Conservation (phyloP, 2,113 vertebrate species). For the Channa maculata region DNA sequence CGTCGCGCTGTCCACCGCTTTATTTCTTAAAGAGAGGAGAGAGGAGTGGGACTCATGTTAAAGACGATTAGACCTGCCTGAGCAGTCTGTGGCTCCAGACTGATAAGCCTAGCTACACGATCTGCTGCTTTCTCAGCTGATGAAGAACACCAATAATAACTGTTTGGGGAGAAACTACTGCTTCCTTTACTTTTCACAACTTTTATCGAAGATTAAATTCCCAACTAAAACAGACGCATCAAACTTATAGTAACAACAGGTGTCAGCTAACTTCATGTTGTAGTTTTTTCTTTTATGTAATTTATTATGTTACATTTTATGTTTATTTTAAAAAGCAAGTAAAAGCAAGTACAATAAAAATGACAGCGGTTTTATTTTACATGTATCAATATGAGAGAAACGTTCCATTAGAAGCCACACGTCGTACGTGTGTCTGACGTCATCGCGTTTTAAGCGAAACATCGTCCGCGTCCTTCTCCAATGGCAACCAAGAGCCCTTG, state of each 20-base stretch:
- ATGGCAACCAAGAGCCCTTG: constrained; percentile 19
- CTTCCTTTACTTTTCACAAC: background rate
- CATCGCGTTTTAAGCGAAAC: constrained; percentile 3
- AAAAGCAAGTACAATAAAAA: too few species aligned
- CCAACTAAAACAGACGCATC: background rate
- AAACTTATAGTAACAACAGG: background rate
- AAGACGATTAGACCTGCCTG: constrained; percentile 67
- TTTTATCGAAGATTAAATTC: too few species aligned
- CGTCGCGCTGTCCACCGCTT: background rate
- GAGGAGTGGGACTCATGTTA: constrained; percentile 32
- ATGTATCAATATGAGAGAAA: background rate
- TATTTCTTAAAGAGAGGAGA: background rate
- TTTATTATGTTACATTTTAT: too few species aligned
- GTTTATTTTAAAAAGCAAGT: too few species aligned
- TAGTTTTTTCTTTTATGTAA: too few species aligned
- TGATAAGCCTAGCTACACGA: constrained; percentile 18
- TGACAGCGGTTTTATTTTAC: background rate
- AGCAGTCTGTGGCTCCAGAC: constrained; percentile 55
- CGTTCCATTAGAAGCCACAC: background rate
- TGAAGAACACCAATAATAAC: background rate
- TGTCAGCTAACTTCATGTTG: background rate
- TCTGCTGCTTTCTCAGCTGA: background rate
- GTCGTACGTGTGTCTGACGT: background rate
- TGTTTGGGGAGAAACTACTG: background rate
- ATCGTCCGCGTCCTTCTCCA: constrained; percentile 20